phyloP scores from a whole-genome alignment of 2,797 vertebrate genomes.

The Strix occidentalis region DNA sequence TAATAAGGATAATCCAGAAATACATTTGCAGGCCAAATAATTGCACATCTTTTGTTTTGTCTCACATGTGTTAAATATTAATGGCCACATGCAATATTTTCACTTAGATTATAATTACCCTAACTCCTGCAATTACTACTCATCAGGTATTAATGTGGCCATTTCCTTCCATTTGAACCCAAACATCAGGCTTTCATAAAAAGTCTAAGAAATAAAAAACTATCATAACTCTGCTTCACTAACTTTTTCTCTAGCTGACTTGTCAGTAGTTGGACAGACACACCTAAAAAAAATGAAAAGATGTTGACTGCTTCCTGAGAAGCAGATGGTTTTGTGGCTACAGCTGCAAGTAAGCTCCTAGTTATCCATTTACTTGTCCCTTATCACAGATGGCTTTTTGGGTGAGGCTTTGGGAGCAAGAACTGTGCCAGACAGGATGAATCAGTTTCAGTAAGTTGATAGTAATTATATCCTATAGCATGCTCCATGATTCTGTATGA shows the following conservation, averaged over 20 bases:
- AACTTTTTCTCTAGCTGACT: not conserved
- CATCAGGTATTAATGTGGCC: not conserved
- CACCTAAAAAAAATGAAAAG: not conserved
- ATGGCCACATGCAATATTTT: not conserved
- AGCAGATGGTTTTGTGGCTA: not conserved
- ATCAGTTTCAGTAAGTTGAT: not conserved
- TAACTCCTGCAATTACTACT: not conserved
- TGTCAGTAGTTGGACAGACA: not conserved
- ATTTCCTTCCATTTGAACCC: not conserved
- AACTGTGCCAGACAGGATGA: not conserved
- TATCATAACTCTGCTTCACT: not conserved
- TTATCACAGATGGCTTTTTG: not conserved
- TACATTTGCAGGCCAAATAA: not conserved
- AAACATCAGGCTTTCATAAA: not conserved
- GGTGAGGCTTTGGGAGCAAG: not conserved
- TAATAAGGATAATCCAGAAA: not conserved
- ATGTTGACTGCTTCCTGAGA: not conserved
- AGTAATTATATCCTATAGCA: not conserved
- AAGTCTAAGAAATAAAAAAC: not conserved
- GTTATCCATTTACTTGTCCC: not conserved
- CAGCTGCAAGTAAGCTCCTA: not conserved
- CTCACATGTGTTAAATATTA: not conserved
- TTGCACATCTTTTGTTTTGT: not conserved
- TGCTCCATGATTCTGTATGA: not conserved
- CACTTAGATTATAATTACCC: not conserved